A percentile compares a stretch with the other conserved stretches of the same genome.
phyloP scores from a whole-genome alignment of 2,797 vertebrate species.

The Phaenicophaeus curvirostris region DNA sequence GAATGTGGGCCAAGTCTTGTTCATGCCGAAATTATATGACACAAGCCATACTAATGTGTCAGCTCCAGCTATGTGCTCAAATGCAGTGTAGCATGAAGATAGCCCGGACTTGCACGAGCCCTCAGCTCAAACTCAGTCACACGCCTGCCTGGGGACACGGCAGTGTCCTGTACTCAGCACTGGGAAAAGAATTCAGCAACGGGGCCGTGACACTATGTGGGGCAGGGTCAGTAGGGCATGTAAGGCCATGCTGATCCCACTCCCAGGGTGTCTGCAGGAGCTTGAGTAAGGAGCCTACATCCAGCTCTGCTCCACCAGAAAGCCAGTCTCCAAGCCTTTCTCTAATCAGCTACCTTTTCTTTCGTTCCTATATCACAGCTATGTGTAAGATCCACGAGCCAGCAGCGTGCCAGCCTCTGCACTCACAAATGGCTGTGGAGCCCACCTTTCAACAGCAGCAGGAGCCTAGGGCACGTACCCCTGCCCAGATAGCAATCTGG shows the following conservation, averaged over 20 bases:
- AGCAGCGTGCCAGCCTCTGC: rapidly evolving
- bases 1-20: constrained; percentile 23
- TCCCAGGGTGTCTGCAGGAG: not conserved
- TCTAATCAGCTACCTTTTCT: not conserved
- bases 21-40: constrained; percentile 1
- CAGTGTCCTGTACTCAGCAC: not conserved
- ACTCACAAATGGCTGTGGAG: rapidly evolving
- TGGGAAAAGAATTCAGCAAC: rapidly evolving
- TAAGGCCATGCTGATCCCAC: rapidly evolving
- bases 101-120: not conserved
- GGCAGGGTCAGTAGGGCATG: rapidly evolving
- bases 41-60: not conserved
- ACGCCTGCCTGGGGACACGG: not conserved
- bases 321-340: not conserved
- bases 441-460: not conserved
- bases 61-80: not conserved
- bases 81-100: rapidly evolving
- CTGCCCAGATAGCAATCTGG: not conserved
- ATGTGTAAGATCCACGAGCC: rapidly evolving
- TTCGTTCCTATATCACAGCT: not conserved
- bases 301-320: not conserved
- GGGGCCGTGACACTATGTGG: rapidly evolving
- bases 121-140: not conserved
- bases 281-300: rapidly evolving
- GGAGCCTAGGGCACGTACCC: not conserved